phyloP scores from a whole-genome alignment of 2,113 vertebrate genomes.

The Neogale vison region DNA sequence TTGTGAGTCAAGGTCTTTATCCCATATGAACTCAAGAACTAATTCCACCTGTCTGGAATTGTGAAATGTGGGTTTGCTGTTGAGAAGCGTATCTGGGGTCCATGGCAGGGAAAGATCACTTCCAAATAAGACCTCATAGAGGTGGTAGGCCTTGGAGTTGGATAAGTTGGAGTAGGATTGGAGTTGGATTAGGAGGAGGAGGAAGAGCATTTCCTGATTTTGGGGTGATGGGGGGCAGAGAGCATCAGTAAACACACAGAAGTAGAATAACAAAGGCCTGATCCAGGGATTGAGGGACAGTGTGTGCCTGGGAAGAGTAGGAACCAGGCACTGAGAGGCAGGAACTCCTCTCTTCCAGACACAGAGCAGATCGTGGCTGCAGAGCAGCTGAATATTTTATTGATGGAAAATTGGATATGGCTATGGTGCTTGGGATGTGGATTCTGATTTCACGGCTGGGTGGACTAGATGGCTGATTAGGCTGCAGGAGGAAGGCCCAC shows the following conservation, averaged over 20 bases:
- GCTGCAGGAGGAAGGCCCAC: background rate
- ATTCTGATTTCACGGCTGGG: constrained; percentile 61
- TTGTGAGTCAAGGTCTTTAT: background rate
- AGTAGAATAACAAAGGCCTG: background rate
- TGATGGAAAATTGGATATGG: constrained; percentile 68
- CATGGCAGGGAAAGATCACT: background rate
- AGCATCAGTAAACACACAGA: background rate
- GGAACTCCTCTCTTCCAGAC: background rate
- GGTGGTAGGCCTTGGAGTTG: background rate
- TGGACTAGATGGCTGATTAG: constrained; percentile 27
- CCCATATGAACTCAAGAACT: background rate
- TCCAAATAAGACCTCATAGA: background rate
- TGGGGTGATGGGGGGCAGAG: background rate
- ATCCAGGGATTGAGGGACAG: background rate
- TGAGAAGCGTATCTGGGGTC: background rate
- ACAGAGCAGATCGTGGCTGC: background rate
- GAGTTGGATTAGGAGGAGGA: background rate
- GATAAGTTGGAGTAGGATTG: background rate
- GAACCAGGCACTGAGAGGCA: background rate
- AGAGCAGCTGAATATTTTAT: constrained; percentile 72
- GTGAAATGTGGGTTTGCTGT: background rate
- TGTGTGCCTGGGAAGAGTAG: background rate
- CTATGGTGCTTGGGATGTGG: background rate
- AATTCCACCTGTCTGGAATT: background rate
- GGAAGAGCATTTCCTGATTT: background rate